Percentiles rank a stretch among this genome's conserved stretches.
phyloP scores from a whole-genome alignment of 2,113 vertebrate genomes.

The Struthio camelus region DNA sequence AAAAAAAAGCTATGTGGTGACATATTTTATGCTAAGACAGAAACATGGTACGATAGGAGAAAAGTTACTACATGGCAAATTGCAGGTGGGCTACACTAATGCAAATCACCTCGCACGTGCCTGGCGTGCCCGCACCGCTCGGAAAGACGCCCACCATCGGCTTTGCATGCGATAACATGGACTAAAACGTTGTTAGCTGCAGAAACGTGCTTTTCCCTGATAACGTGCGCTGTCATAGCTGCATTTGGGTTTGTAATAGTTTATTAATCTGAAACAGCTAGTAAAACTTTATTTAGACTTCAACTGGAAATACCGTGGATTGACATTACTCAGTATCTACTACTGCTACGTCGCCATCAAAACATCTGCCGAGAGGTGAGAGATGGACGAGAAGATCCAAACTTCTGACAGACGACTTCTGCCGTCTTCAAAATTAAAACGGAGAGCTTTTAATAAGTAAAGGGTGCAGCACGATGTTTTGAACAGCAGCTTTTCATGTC shows the following conservation, averaged over 20 bases:
- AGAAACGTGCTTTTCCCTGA: background rate
- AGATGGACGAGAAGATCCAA: background rate
- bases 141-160: background rate
- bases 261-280: background rate
- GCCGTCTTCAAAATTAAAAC: background rate
- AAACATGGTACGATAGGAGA: no score
- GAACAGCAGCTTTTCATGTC: slow-evolving; percentile 36
- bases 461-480: background rate
- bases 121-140: rapidly evolving
- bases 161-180: background rate
- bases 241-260: background rate
- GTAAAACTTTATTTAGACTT: background rate
- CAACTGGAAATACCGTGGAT: background rate
- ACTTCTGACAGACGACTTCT: background rate
- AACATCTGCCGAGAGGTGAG: background rate
- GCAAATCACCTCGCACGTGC: background rate
- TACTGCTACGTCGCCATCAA: background rate
- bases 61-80: no score
- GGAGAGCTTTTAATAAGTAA: background rate
- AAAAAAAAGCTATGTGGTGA: no score
- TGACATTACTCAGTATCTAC: background rate
- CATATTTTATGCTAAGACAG: no score
- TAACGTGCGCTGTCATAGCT: background rate
- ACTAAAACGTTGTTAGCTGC: background rate
- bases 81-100: no score